These are phyloP conservation scores for Spilosoma lubricipeda DNA, from an alignment of 2,888 invertebrate species.

Conservation along the genomic window DNA sequence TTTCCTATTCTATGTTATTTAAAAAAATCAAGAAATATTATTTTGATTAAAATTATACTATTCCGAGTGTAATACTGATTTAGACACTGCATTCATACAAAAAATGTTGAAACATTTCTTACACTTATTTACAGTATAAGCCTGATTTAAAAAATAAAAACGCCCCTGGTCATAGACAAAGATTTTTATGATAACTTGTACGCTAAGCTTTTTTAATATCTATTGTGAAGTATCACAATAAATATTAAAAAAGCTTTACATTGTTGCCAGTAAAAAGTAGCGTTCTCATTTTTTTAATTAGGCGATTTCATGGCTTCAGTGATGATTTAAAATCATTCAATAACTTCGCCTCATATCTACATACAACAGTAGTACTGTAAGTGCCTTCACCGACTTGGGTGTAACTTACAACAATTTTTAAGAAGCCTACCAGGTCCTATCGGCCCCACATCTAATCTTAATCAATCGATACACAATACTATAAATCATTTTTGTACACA, in stretches of 20 bases:
- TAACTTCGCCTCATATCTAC: slow-evolving; percentile 64
- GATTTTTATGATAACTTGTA: slow-evolving; percentile 41
- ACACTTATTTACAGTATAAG: slow-evolving; percentile 40
- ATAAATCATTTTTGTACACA: slow-evolving; percentile 82
- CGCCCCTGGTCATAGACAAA: slow-evolving; percentile 33
- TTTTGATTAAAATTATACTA: slow-evolving; percentile 16
- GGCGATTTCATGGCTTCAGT: slow-evolving; percentile 54
- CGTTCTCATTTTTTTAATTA: slow-evolving; percentile 27
- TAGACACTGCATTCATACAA: slow-evolving; percentile 46
- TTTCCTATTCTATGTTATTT: slow-evolving; percentile 8
- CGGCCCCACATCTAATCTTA: slow-evolving; percentile 74
- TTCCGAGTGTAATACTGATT: slow-evolving; percentile 47
- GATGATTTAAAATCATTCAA: slow-evolving; percentile 52
- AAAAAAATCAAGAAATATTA: neutral
- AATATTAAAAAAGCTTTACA: slow-evolving; percentile 41
- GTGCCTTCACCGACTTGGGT: slow-evolving; percentile 79
- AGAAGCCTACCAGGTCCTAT: slow-evolving; percentile 71
- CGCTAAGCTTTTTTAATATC: no score
- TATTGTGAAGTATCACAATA: no score
- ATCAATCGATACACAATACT: slow-evolving; percentile 82
- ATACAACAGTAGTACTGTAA: slow-evolving; percentile 85
- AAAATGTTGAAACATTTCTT: slow-evolving; percentile 37
- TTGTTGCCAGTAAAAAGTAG: slow-evolving; percentile 38
- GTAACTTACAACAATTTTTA: slow-evolving; percentile 80
- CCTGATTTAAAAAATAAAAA: slow-evolving; percentile 31